phyloP scores from a whole-genome alignment of 2,113 vertebrate genomes.

The Pseudorhombus dupliciocellatus region DNA sequence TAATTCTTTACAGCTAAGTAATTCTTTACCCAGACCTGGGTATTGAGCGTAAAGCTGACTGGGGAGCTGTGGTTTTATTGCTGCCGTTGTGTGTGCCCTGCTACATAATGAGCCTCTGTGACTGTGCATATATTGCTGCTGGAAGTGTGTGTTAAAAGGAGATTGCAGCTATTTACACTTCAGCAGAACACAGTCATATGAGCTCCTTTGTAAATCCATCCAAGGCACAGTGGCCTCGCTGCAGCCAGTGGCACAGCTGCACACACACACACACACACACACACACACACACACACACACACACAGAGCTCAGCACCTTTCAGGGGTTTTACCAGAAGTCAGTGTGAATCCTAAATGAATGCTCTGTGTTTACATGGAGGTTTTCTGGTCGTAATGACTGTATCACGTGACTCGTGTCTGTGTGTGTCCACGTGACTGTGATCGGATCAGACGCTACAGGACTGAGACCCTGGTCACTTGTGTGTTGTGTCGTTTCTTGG shows the following conservation, averaged over 20 bases:
- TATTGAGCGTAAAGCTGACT: not conserved
- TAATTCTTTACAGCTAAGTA: not conserved
- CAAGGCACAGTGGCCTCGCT: constrained; percentile 12
- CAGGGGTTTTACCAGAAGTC: constrained; percentile 10
- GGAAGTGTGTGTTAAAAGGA: constrained; percentile 20
- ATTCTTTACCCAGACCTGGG: not conserved
- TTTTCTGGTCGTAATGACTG: too few species aligned
- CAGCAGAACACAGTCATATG: constrained; percentile 29
- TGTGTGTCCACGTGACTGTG: too few species aligned
- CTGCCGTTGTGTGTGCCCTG: constrained; percentile 12
- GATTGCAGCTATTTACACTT: constrained; percentile 66
- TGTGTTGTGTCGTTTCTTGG: too few species aligned
- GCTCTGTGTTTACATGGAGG: too few species aligned
- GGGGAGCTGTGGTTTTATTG: not conserved
- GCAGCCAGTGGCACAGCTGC: constrained; percentile 66
- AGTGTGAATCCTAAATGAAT: not conserved
- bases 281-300: too few species aligned
- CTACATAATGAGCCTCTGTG: constrained; percentile 39
- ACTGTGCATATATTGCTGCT: constrained; percentile 37
- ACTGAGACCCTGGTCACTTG: too few species aligned
- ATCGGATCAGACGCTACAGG: too few species aligned
- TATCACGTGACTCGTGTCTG: too few species aligned
- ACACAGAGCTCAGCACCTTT: constrained; percentile 17
- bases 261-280: not conserved
- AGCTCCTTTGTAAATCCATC: constrained; percentile 50